A percentile compares a stretch with the other conserved stretches of the same genome.
phyloP scores from a whole-genome alignment of 2,888 invertebrate species.

The Barypeithes pellucidus region DNA sequence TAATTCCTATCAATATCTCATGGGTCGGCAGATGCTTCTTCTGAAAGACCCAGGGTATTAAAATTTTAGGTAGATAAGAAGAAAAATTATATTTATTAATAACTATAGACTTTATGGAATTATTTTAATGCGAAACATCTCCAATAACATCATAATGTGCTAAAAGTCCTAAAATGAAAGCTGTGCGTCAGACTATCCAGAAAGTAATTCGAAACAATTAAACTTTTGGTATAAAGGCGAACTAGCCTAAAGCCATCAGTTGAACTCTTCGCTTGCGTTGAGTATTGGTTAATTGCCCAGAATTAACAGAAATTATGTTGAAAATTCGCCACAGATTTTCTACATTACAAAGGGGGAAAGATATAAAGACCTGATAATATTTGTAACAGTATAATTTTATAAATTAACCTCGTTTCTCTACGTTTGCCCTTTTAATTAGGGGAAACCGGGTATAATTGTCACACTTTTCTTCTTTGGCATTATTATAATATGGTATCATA shows the following conservation, averaged over 20 bases:
- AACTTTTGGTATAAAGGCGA: constrained; percentile 49
- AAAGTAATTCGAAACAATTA: constrained; percentile 48
- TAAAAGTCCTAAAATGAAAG: constrained; percentile 17
- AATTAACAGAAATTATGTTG: constrained; percentile 46
- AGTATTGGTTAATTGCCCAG: constrained; percentile 47
- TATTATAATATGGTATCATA: too few relatives aligned
- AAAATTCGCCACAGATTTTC: constrained; percentile 43
- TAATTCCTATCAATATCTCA: too few relatives aligned
- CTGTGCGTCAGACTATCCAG: constrained; percentile 16
- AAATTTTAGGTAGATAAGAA: too few relatives aligned
- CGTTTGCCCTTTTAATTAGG: background rate
- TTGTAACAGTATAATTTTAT: constrained; percentile 2
- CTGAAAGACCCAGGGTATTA: too few relatives aligned
- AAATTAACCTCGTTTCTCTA: constrained; percentile 8
- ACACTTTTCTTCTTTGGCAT: too few relatives aligned
- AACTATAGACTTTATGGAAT: background rate
- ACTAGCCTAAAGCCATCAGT: constrained; percentile 40
- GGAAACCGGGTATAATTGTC: too few relatives aligned
- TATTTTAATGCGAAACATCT: background rate
- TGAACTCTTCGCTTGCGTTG: constrained; percentile 35
- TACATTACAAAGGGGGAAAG: constrained; percentile 33
- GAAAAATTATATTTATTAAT: too few relatives aligned
- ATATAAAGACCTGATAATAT: constrained; percentile 23
- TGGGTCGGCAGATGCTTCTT: too few relatives aligned
- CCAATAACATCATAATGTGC: constrained; percentile 10